Conservation (phyloP, 2,113 vertebrate species). For the Rhinoptilus africanus region DNA sequence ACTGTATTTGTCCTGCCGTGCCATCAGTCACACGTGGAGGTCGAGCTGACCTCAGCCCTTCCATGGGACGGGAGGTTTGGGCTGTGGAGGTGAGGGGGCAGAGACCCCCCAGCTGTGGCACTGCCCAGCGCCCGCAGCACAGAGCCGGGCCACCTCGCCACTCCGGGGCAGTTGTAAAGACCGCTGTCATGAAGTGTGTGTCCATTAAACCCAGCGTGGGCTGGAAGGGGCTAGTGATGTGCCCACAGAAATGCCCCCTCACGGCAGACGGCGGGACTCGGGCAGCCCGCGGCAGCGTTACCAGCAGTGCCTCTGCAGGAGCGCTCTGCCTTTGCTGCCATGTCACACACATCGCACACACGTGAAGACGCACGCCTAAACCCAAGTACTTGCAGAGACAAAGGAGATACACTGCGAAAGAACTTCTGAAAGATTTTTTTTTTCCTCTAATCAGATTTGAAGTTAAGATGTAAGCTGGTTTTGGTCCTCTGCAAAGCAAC, state of each 20-base stretch:
- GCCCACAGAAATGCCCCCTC: not conserved
- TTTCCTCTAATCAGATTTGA: not conserved
- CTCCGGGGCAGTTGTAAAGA: not conserved
- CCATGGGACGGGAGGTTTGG: not conserved
- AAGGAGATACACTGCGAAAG: not conserved
- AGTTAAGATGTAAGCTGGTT: conserved; percentile 13
- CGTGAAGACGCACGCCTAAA: rapidly evolving
- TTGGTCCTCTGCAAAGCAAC: not conserved
- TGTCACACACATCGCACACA: no score
- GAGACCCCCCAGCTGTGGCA: rapidly evolving
- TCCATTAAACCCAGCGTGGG: not conserved
- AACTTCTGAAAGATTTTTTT: not conserved
- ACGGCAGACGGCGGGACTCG: rapidly evolving
- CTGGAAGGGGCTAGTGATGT: not conserved
- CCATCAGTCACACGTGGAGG: not conserved
- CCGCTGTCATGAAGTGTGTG: rapidly evolving
- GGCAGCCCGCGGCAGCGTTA: rapidly evolving
- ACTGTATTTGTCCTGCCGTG: not conserved
- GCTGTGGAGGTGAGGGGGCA: not conserved
- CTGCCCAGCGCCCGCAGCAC: rapidly evolving
- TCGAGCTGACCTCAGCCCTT: not conserved
- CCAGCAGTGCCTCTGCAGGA: not conserved
- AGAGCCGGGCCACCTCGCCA: rapidly evolving
- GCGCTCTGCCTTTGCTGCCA: not conserved
- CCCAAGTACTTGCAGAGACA: not conserved